These are phyloP conservation scores for Notechis scutatus DNA, from an alignment of 2,113 vertebrate genomes.

Conservation along the genomic window DNA sequence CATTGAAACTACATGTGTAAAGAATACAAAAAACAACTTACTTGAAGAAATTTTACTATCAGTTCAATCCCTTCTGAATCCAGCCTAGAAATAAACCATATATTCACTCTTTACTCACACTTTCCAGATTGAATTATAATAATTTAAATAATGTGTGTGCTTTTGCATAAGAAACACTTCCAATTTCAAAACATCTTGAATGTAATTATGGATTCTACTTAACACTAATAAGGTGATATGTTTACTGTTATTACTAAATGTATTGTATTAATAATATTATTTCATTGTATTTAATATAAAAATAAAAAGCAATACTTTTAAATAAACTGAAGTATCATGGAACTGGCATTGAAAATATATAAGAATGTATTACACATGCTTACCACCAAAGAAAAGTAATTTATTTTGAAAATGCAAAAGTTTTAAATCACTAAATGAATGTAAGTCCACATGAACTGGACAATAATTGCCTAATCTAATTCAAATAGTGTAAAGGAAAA, in stretches of 20 bases:
- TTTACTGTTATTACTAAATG: not conserved
- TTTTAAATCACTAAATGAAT: not conserved
- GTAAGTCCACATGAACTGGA: not conserved
- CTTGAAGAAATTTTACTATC: slow-evolving; percentile 92
- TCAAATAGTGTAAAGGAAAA: not conserved
- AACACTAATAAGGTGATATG: not conserved
- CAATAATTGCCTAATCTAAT: not conserved
- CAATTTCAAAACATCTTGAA: not conserved
- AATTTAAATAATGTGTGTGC: not conserved
- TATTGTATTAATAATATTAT: not conserved
- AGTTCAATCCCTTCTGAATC: slow-evolving; percentile 95
- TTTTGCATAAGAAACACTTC: not conserved
- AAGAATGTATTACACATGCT: not conserved
- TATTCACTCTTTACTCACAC: not conserved
- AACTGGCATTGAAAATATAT: not conserved
- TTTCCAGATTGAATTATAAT: slow-evolving; percentile 26
- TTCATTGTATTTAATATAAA: not conserved
- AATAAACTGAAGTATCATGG: not conserved
- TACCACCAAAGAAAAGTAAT: not conserved
- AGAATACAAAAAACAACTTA: slow-evolving; percentile 66
- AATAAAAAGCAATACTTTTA: not conserved
- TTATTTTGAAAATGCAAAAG: not conserved
- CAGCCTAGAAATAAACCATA: slow-evolving; percentile 75
- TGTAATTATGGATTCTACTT: not conserved
- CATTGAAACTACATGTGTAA: not conserved